Base-by-base conservation (phyloP, 2,113 vertebrate species). In the Dendrocopos noguchii region DNA sequence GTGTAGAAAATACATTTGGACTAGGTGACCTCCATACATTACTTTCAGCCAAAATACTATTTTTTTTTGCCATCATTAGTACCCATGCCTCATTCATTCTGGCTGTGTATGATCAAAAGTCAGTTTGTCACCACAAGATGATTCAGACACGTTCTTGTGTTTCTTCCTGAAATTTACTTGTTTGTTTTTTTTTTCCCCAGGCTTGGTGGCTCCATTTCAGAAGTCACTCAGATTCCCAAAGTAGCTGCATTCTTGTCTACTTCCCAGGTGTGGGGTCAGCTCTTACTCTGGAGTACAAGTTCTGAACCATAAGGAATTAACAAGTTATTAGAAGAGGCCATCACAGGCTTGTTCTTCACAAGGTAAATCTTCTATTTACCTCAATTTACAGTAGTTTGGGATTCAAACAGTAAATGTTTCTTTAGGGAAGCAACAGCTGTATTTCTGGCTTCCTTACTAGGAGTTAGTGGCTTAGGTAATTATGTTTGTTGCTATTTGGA, bases 401-500 rank as follows among this genome's bases (percentile, higher is more conserved):
- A 86, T 53, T 44, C 53, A 78, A 86, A 56, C 8, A 57, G n/a
- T 29, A 71, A 65, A 47, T 84, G 42, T 61, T 89, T 70, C 81
- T 91, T 76, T 66, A 57, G 59, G 44, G 79, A 80, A 95, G 73
- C 61, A 93, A 81, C 47, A 87, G 65, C 85, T 93, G 82, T 70
- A 18, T 84, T 73, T 91, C 79, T 95, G 55, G 29, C n/a, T 95
- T 89, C 70, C 79, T 87, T 80, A 63, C 68, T 85, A n/a, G 22
- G 83, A 91, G 80, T 88, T 72, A 75, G 83, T 91, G 65, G 76
- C 33, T 91, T 93, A 80, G 61, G 92, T 95, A 84, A 90, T 86
- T 75, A 74, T 29, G 44, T 88, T 94, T 87, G 21, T 46, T 95
- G 93, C 93, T 92, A 70, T 95, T 95, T 95, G 93, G 90, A 95